Percentiles rank a stretch among this genome's conserved stretches.
These are phyloP conservation scores for Rhabditophanes sp. DNA, from an alignment of 2,888 invertebrate genomes.

Conservation along the genomic window DNA sequence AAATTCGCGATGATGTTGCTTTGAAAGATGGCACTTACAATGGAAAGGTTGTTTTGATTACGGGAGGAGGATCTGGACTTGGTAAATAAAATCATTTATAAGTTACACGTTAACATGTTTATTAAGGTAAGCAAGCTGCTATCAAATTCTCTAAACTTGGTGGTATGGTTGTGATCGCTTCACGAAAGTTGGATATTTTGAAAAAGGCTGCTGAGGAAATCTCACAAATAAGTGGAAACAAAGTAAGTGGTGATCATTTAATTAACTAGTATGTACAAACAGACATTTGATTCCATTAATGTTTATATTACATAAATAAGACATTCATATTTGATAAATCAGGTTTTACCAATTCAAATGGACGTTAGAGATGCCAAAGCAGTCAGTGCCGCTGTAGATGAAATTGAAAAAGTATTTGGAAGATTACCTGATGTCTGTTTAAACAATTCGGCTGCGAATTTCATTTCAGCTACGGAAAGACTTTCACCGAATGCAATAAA, in stretches of 20 bases:
- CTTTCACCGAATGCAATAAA: constrained; percentile 50
- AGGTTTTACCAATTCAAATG: constrained; percentile 46
- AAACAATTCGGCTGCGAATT: constrained; percentile 52
- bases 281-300: too few relatives aligned
- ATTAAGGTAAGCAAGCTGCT: too few relatives aligned
- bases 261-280: too few relatives aligned
- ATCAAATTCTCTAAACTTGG: too few relatives aligned
- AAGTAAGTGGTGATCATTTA: constrained; percentile 16
- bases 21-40: constrained; percentile 18
- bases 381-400: constrained; percentile 47
- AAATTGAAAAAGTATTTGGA: constrained; percentile 46
- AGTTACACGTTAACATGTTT: too few relatives aligned
- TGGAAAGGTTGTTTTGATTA: constrained; percentile 49
- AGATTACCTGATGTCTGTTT: constrained; percentile 48
- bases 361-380: constrained; percentile 49
- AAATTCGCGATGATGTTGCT: constrained; percentile 18
- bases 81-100: too few relatives aligned
- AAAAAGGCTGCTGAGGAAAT: constrained; percentile 49
- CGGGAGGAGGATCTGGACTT: constrained; percentile 52
- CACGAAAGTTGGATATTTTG: constrained; percentile 46
- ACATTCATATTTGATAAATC: too few relatives aligned
- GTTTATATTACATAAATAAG: too few relatives aligned
- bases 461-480: constrained; percentile 50
- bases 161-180: too few relatives aligned
- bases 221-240: constrained; percentile 41